A percentile compares a stretch with the other conserved stretches of the same genome.
phyloP scores from a whole-genome alignment of 2,797 vertebrate genomes.

The Xiphorhynchus erythropygius region DNA sequence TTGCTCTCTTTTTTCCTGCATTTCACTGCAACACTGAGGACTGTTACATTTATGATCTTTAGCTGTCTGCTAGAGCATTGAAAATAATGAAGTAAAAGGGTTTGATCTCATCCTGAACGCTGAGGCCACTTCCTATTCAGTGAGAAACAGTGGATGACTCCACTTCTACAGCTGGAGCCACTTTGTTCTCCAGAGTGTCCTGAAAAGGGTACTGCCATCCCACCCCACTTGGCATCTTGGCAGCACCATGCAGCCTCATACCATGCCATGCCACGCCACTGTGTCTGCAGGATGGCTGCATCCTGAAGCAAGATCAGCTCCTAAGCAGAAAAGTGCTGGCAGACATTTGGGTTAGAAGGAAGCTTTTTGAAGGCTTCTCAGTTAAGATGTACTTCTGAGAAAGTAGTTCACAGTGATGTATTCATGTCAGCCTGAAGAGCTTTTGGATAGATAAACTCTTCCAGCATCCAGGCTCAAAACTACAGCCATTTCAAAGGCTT shows the following conservation, averaged over 20 bases:
- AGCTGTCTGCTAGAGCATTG: background rate
- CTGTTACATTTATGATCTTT: background rate
- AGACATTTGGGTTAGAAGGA: background rate
- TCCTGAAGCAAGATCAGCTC: rapidly evolving
- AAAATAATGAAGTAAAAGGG: background rate
- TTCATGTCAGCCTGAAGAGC: background rate
- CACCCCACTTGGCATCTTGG: background rate
- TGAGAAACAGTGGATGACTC: background rate
- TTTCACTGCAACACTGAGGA: background rate
- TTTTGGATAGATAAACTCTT: background rate
- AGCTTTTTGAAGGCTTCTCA: background rate
- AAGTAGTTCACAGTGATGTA: background rate
- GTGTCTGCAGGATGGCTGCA: rapidly evolving
- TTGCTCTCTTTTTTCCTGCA: background rate
- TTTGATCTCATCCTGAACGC: background rate
- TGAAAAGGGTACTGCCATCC: rapidly evolving
- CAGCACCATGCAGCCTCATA: too few species aligned
- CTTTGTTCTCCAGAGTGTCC: rapidly evolving
- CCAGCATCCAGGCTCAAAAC: background rate
- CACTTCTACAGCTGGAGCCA: background rate
- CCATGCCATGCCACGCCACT: rapidly evolving
- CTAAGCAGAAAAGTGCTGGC: background rate
- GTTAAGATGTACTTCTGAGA: background rate
- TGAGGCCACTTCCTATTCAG: background rate
- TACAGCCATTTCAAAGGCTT: background rate